Percentiles rank a stretch among this genome's conserved stretches.
phyloP scores from a whole-genome alignment of 2,113 vertebrate species.

The Chamaea fasciata region DNA sequence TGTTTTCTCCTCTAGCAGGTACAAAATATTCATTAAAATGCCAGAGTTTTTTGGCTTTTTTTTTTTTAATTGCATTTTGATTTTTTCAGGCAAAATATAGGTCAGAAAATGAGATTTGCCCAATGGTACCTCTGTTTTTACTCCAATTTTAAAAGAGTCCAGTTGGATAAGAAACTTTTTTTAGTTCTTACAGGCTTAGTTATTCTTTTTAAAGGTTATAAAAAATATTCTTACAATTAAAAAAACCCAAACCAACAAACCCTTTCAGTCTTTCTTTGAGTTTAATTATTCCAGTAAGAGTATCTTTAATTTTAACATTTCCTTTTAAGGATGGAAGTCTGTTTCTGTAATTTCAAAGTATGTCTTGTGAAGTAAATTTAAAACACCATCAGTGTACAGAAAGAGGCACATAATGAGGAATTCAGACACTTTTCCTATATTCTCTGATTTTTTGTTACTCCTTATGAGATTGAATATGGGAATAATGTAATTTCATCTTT shows the following conservation, averaged over 20 bases:
- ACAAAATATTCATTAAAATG: background rate
- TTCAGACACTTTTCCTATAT: background rate
- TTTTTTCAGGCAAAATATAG: background rate
- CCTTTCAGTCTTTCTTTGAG: background rate
- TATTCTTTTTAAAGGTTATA: background rate
- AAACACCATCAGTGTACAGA: background rate
- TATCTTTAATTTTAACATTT: conserved; percentile 23
- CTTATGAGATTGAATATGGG: background rate
- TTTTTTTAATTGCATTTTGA: background rate
- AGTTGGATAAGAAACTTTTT: background rate
- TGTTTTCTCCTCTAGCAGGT: background rate
- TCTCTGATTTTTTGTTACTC: background rate
- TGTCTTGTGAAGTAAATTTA: background rate
- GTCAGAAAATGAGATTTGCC: background rate
- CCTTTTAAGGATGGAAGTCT: background rate
- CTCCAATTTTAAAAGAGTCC: background rate
- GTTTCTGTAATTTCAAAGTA: background rate
- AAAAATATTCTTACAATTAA: background rate
- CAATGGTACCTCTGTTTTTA: background rate
- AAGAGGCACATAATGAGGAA: background rate
- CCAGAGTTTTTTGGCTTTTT: background rate
- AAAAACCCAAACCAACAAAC: accelerated
- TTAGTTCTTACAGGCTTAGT: background rate
- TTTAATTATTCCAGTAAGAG: background rate
- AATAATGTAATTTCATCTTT: background rate